A percentile compares a stretch with the other conserved stretches of the same genome.
These are phyloP conservation scores for Callitettix versicolor DNA, from an alignment of 1,140 invertebrate species.

Conservation along the genomic window DNA sequence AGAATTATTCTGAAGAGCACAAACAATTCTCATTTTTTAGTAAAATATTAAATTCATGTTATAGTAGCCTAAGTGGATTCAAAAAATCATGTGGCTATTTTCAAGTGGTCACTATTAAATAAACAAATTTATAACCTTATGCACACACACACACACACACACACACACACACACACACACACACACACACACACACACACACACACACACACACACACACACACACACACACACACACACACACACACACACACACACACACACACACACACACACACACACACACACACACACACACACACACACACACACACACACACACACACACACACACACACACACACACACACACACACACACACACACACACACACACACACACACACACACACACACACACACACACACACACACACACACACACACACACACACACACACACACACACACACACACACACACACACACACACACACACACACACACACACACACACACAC, in stretches of 20 bases:
- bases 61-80: no score
- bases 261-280: not conserved
- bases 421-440: not conserved
- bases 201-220: not conserved
- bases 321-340: no score
- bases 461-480: not conserved
- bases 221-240: not conserved
- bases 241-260: not conserved
- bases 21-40: no score
- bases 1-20: no score
- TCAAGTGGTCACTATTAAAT: no score
- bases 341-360: not conserved
- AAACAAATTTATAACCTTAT: not conserved
- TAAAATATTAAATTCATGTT: no score
- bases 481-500: not conserved
- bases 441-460: not conserved
- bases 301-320: not conserved
- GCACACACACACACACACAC: not conserved
- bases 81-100: no score
- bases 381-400: not conserved
- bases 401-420: not conserved
- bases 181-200: not conserved
- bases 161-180: not conserved
- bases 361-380: not conserved
- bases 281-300: not conserved